Evolutionary conservation across 2,797 vertebrate species (phyloP), one percentile per base, ranked within the genome.

Genomic region (Synanceia verrucosa): DNA sequence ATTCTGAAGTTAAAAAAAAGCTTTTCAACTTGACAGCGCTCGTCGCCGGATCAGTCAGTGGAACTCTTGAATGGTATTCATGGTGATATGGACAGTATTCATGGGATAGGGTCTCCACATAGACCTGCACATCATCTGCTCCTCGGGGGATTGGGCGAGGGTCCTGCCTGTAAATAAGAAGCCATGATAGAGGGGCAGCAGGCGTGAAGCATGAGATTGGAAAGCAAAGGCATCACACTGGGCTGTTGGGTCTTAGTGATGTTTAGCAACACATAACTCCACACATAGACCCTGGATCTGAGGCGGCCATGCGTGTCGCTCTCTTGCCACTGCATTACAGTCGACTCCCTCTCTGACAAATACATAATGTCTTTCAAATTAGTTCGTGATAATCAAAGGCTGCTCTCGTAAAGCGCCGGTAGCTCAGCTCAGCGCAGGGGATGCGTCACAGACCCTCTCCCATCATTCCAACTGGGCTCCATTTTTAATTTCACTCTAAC

Each of bases 181-280:
- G 79, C 88, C 85, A 88, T 93, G 93, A 93, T 91, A 91, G 91
- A 91, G 90, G 90, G 70, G 90, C 90, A 93, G 92, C 82, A 78
- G 89, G 92, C 88, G 89, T 94, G 92, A 93, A 93, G 92, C 92
- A 93, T 94, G 93, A 94, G 93, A 94, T 94, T 94, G 91, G 91
- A 94, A 94, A 93, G 89, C 93, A 90, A 90, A 93, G 91, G 90
- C 89, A 92, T 93, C 92, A 91, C 88, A 92, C 89, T 83, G 88
- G 84, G 85, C 83, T 86, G 85, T 77, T 91, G 88, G 88, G 86
- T 91, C 83, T 90, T 85, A 85, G 89, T 88, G 85, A 88, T 92
- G 91, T 91, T 91, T 92, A 91, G 91, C 87, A 90, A 89, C 90
- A 92, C 89, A 93, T 92, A 93, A 93, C 91, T 93, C 92, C 78